Evolutionary conservation across 2,888 invertebrate genomes (phyloP).

Genomic region (Incurvaria masculella): DNA sequence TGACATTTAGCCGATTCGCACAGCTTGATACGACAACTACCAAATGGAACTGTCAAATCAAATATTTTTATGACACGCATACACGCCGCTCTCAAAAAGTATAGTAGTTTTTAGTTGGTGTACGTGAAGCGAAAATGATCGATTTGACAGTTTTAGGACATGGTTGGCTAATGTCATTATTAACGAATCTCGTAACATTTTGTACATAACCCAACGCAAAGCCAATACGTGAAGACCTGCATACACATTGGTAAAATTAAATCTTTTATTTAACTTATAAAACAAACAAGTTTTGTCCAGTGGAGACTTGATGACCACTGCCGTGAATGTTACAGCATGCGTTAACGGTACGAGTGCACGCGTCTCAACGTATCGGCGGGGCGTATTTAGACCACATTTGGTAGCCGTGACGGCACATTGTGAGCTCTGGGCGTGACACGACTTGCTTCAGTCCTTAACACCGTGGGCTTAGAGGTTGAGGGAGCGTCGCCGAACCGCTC

Average conservation of each 20-base stretch:
- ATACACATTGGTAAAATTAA: too few relatives aligned
- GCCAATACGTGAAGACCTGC: neutral
- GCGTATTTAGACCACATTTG: neutral
- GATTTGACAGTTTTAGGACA: neutral
- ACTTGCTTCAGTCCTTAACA: neutral
- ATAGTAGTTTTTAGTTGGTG: too few relatives aligned
- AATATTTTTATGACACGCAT: too few relatives aligned
- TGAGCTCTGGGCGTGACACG: neutral
- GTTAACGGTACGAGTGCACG: too few relatives aligned
- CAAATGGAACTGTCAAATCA: neutral
- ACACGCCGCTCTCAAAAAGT: too few relatives aligned
- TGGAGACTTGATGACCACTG: too few relatives aligned
- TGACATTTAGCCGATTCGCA: neutral
- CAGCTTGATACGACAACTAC: neutral
- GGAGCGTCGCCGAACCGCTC: neutral
- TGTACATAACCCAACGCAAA: neutral
- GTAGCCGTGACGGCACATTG: neutral
- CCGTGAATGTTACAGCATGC: too few relatives aligned
- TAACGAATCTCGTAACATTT: neutral
- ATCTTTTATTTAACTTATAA: too few relatives aligned
- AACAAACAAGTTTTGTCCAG: too few relatives aligned
- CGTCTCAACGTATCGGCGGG: too few relatives aligned
- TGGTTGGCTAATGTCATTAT: neutral
- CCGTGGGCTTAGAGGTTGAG: neutral
- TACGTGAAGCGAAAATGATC: too few relatives aligned